Evolutionary conservation across 2,888 invertebrate genomes (phyloP), one percentile per base, ranked within the genome.

Genomic region (Hoplodrina ambigua): DNA sequence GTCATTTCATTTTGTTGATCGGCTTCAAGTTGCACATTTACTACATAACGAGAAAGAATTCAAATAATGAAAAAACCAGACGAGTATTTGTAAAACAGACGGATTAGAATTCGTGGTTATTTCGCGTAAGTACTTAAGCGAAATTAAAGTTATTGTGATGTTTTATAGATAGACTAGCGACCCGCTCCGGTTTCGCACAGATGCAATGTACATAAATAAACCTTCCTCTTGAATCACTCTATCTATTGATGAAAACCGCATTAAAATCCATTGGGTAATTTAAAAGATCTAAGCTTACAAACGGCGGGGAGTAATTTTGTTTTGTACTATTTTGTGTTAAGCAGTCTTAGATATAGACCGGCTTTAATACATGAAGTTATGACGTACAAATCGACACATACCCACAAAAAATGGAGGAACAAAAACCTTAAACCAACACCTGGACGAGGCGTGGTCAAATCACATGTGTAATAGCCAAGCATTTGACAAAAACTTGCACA

Each of bases 401-500:
- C 37, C 15, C 25, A 6, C 55, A 58, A 54, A 33, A 54, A 55
- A 13, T 15, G 13, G 17, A 46, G 20, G 44, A 17, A 49, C 5
- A 78, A 74, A 66, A 65, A 58, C n/a, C 30, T 64, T 41, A 44
- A 72, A 65, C 20, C 25, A 72, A 72, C 76, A 59, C 19, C 37
- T 37, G 54, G 10, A 30, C 41, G 19, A 67, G 64, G 61, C 58
- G 77, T 58, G 72, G 65, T 10, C 52, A 49, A 19, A 46, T 37
- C 44, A 53, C 54, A 46, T 17, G 49, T 62, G 53, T 70, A 61
- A 56, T 10, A 44, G 46, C 17, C 17, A 37, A 64, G 15, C 30
- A 52, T 60, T 66, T 54, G 41, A 15, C 44, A 69, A 81, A 80
- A 80, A 65, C 67, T 69, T 70, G 81, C 66, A 69, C 49, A 61